Percentiles rank a stretch among this genome's conserved stretches.
Evolutionary conservation across 2,797 vertebrate species (phyloP).

Genomic region (Microchirus variegatus): DNA sequence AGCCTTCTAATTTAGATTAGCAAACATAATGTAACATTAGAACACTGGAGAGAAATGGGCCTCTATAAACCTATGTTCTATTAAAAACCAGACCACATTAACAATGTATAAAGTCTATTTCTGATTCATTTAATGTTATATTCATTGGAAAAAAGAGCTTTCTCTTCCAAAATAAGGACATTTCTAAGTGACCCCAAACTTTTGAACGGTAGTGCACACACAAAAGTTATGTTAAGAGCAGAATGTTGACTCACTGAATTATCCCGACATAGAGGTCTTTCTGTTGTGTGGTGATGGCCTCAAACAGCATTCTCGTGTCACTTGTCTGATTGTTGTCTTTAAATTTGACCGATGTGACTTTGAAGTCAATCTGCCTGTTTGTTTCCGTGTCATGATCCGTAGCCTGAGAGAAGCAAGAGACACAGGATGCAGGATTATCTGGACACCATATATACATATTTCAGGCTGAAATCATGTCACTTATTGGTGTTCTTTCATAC

Average conservation of each 20-base stretch:
- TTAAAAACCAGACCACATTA: no score
- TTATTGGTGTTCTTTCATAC: conserved; percentile 42
- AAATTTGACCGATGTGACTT: conserved; percentile 75
- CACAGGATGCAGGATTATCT: background rate
- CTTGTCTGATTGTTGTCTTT: conserved; percentile 14
- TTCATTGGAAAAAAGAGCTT: no score
- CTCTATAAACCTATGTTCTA: no score
- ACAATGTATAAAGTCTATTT: no score
- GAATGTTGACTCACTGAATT: conserved; percentile 82
- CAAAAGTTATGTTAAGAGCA: no score
- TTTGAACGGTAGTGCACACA: no score
- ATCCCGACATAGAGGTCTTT: conserved; percentile 76
- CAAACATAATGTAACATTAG: no score
- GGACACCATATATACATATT: background rate
- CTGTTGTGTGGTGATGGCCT: conserved; percentile 56
- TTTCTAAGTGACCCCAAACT: no score
- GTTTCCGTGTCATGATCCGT: conserved; percentile 83
- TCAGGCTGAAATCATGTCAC: background rate
- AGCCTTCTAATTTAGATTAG: no score
- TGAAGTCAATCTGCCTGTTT: conserved; percentile 78
- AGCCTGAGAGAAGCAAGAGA: conserved; percentile 78
- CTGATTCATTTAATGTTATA: no score
- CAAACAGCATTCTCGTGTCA: conserved; percentile 67
- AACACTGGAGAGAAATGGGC: no score
- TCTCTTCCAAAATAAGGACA: no score